phyloP scores from a whole-genome alignment of 2,113 vertebrate genomes.

The Trachemys scripta region DNA sequence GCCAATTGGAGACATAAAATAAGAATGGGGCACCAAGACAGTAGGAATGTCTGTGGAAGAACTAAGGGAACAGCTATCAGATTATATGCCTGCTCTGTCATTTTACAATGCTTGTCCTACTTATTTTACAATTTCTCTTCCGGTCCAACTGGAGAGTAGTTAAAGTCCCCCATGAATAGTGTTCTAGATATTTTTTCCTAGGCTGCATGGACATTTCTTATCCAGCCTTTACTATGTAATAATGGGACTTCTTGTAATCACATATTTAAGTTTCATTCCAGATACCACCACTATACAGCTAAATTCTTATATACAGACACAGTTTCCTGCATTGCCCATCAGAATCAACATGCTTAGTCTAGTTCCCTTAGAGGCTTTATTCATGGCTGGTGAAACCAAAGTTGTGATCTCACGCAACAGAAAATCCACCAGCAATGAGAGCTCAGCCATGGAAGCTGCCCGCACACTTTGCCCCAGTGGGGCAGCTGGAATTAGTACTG shows the following conservation, averaged over 20 bases:
- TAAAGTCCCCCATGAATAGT: background rate
- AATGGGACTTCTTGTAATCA: background rate
- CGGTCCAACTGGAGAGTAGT: background rate
- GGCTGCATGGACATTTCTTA: background rate
- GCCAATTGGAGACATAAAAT: background rate
- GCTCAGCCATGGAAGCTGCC: background rate
- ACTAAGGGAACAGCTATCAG: background rate
- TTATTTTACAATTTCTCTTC: conserved; percentile 4
- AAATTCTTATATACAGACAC: background rate
- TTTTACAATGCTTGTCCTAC: background rate
- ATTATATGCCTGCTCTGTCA: background rate
- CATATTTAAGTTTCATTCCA: background rate
- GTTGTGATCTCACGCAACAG: background rate
- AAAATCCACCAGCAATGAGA: background rate
- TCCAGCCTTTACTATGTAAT: background rate
- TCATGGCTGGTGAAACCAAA: background rate
- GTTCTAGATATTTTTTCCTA: background rate
- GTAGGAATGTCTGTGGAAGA: background rate
- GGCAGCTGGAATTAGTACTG: background rate
- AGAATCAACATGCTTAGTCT: background rate
- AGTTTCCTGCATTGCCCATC: background rate
- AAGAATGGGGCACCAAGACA: background rate
- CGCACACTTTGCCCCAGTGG: background rate
- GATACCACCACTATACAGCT: background rate
- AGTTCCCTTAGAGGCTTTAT: background rate